These are phyloP conservation scores for Synanthedon myopaeformis DNA, from an alignment of 2,888 invertebrate genomes.

Conservation along the genomic window DNA sequence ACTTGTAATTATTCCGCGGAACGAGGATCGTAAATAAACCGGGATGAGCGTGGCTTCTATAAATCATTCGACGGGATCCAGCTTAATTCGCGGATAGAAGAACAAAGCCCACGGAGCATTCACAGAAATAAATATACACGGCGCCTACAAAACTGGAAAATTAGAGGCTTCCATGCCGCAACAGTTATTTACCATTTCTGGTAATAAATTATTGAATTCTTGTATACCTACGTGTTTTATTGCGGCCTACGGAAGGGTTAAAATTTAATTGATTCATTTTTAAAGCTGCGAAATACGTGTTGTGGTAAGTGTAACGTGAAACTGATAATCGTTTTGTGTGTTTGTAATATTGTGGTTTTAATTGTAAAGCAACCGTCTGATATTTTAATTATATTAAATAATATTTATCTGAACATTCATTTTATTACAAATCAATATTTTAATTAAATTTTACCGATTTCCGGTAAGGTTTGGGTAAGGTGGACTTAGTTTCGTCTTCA, in stretches of 20 bases:
- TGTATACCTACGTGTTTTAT: background rate
- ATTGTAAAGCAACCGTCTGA: too few relatives aligned
- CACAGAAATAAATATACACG: constrained; percentile 53
- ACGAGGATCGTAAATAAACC: constrained; percentile 61
- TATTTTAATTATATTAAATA: too few relatives aligned
- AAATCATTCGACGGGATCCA: constrained; percentile 61
- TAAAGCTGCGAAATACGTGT: background rate
- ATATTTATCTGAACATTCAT: too few relatives aligned
- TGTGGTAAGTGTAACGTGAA: too few relatives aligned
- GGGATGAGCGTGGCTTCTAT: constrained; percentile 63
- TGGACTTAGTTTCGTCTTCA: too few relatives aligned
- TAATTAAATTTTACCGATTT: too few relatives aligned
- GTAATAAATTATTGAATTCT: constrained; percentile 3
- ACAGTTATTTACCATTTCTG: constrained; percentile 29
- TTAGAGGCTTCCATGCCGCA: constrained; percentile 13
- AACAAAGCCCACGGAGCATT: constrained; percentile 40
- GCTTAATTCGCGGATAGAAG: constrained; percentile 64
- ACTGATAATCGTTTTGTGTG: too few relatives aligned
- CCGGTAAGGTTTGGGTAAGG: too few relatives aligned
- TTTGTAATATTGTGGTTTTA: too few relatives aligned
- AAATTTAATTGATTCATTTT: constrained; percentile 1
- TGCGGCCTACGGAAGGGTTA: background rate
- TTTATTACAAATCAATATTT: too few relatives aligned
- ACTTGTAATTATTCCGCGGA: constrained; percentile 61
- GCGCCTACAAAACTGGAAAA: constrained; percentile 29